Evolutionary conservation across 2,888 invertebrate genomes (phyloP), one percentile per base, ranked within the genome.

Genomic region (Drosophila planitibia): DNA sequence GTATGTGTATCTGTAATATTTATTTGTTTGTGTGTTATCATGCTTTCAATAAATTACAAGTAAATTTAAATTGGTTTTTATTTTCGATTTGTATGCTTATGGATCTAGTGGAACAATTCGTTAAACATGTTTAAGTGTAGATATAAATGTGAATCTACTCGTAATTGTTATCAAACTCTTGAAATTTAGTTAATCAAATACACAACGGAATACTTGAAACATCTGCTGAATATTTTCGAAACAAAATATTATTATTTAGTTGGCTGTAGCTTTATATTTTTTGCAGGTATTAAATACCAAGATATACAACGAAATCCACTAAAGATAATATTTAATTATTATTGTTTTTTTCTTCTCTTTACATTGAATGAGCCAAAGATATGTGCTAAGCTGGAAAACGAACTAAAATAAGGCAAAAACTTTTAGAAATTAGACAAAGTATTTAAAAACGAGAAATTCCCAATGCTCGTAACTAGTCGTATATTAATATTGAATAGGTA

Each of bases 41-140:
- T 89, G 75, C 58, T 79, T 80, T 88, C 74, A 90, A 89, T 89
- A 91, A 90, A 89, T 91, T 89, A 91, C 83, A 87, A 67, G 63
- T 79, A 76, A 82, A 77, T 86, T 79, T 86, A 83, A 58, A 85
- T 90, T 72, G 62, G 62, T 62, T 57, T 82, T 76, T 75, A 69
- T 72, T 70, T 59, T 61, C 47, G 59, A 57, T 72, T 72, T 68
- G 59, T 74, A 55, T 68, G 61, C 82, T 89, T 90, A 86, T 47
- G 53, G 65, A 83, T 67, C 91, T 89, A 89, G 65, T 84, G 87
- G 89, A 89, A 90, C 86, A 89, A 89, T 85, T 88, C 54, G 64
- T 77, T 74, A 80, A 89, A 85, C 80, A 79, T 79, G 64, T 73
- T 72, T 57, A 66, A 66, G 64, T 75, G 70, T 70, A 55, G 65